Evolutionary conservation across 2,113 vertebrate species (phyloP).

Genomic region (Cricetomys ansorgei): DNA sequence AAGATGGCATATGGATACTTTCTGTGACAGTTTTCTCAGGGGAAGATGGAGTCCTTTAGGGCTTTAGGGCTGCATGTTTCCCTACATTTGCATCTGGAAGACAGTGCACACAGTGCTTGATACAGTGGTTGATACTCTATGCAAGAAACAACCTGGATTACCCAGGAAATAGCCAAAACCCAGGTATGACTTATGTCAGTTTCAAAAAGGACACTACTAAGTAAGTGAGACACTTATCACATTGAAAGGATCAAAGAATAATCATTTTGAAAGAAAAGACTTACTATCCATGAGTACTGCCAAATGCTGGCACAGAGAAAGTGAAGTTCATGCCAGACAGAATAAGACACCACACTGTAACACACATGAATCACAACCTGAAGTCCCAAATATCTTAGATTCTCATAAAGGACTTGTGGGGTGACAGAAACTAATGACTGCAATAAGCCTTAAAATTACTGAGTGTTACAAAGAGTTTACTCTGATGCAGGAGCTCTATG

Average conservation of each 20-base stretch:
- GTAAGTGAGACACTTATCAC: background rate
- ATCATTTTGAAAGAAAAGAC: slow-evolving; percentile 63
- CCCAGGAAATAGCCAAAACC: background rate
- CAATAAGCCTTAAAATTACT: slow-evolving; percentile 72
- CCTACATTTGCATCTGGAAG: background rate
- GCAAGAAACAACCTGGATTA: background rate
- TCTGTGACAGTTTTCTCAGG: background rate
- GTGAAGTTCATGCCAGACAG: slow-evolving; percentile 41
- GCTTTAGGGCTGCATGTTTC: background rate
- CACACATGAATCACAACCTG: slow-evolving; percentile 37
- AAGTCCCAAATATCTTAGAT: slow-evolving; percentile 43
- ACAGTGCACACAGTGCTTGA: background rate
- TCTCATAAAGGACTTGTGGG: slow-evolving; percentile 63
- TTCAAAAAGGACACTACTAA: background rate
- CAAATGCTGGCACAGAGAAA: background rate
- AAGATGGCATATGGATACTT: background rate
- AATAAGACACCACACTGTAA: slow-evolving; percentile 61
- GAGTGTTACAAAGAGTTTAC: slow-evolving; percentile 69
- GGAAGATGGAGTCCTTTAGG: background rate
- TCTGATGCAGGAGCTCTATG: slow-evolving; percentile 64
- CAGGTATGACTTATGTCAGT: background rate
- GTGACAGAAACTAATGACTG: slow-evolving; percentile 74
- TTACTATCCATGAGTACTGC: background rate
- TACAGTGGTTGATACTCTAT: background rate
- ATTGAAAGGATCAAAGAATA: slow-evolving; percentile 43